Evolutionary conservation across 2,888 invertebrate species (phyloP), one percentile per base, ranked within the genome.

Genomic region (Cosmia pyralina): DNA sequence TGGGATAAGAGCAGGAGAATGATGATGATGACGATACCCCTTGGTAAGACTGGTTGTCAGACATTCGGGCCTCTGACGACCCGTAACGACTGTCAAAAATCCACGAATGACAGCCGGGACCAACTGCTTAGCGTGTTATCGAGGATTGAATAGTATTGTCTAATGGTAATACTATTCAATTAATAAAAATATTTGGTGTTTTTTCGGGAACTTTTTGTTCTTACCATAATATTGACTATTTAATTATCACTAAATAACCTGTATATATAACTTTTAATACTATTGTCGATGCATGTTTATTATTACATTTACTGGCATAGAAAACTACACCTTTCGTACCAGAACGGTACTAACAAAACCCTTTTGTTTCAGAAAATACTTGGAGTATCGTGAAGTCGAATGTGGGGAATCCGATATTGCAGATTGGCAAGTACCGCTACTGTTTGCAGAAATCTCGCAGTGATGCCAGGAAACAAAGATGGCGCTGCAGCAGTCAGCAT

Each of bases 371-470:
- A 79, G 75, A 38, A 19, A 68, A 55, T 4, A 50, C 28, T 13
- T 83, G 64, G 69, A 69, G 34, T 19, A 75, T 79, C 19, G 81
- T 79, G 11, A 76, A 59, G n/a, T 90, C 90, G 0, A 76, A 72
- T 22, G 84, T 83, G 50, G 91, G 91, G 0, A 89, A 88, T 38
- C 83, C 85, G 10, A 72, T 90, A 10, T 77, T 91, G 38, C 79
- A 86, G n/a, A 68, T 89, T 5, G 75, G 83, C 0, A 90, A 88
- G 0, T 90, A 88, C 74, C 88, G 86, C 0, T 91, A 88, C 77
- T 88, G 86, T 17, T 58, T 84, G 41, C 88, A 87, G 69, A 83
- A 71, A 6, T 77, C 72, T 15, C 46, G 67, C 1, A 72, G 76
- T 19, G 62, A 72, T 1, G 65, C 57, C 34, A 46, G 46, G 4